Percentiles rank a stretch among this genome's conserved stretches.
These are phyloP conservation scores for Sebastes schlegelii DNA, from an alignment of 2,113 vertebrate genomes.

Conservation along the genomic window DNA sequence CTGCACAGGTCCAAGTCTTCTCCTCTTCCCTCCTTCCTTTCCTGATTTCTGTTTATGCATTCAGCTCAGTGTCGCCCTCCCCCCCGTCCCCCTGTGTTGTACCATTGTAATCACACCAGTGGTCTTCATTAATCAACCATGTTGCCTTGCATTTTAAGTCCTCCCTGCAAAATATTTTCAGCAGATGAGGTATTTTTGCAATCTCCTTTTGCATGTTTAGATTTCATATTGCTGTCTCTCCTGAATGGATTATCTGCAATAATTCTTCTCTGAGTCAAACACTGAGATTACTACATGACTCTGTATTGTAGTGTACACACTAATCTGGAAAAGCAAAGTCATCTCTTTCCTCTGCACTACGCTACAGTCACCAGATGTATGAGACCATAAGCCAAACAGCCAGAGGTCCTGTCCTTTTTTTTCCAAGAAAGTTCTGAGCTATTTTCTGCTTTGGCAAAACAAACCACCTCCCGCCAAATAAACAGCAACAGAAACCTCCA, in stretches of 20 bases:
- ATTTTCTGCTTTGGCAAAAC: constrained; percentile 69
- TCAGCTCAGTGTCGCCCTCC: constrained; percentile 27
- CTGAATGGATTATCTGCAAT: constrained; percentile 59
- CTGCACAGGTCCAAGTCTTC: constrained; percentile 86
- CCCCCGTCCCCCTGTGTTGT: constrained; percentile 28
- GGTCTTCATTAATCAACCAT: constrained; percentile 67
- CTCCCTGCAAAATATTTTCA: constrained; percentile 40
- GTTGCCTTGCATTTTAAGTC: constrained; percentile 63
- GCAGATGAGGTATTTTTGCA: constrained; percentile 60
- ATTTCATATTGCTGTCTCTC: constrained; percentile 46
- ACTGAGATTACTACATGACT: constrained; percentile 58
- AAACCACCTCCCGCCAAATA: constrained; percentile 65
- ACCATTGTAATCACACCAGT: constrained; percentile 65
- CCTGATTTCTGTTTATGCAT: constrained; percentile 43
- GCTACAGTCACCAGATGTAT: constrained; percentile 61
- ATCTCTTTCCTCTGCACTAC: constrained; percentile 10
- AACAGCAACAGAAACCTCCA: constrained; percentile 65
- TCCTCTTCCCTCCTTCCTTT: not conserved
- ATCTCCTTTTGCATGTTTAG: constrained; percentile 72
- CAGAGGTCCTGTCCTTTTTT: constrained; percentile 58
- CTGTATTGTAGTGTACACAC: constrained; percentile 23
- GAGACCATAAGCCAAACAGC: constrained; percentile 70
- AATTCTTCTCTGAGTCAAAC: constrained; percentile 53
- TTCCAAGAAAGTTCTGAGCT: constrained; percentile 60
- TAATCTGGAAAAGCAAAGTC: constrained; percentile 56